A percentile compares a stretch with the other conserved stretches of the same genome.
Conservation (phyloP, 2,113 vertebrate genomes). For the Phoxinus phoxinus region DNA sequence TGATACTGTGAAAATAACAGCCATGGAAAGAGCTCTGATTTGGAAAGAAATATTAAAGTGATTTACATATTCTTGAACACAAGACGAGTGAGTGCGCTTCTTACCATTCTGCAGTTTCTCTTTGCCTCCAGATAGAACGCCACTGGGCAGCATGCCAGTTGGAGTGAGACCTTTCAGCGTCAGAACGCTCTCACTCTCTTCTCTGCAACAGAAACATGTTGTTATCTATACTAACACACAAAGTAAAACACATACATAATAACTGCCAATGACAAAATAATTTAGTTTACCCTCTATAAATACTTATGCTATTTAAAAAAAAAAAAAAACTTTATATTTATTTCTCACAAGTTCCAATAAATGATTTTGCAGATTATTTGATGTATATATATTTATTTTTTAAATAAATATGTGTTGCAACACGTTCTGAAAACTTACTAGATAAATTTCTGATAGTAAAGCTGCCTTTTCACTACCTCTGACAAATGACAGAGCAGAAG, state of each 20-base stretch:
- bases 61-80: conserved; percentile 2
- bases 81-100: conserved; percentile 57
- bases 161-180: conserved; percentile 97
- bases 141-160: conserved; percentile 97
- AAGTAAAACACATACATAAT: background rate
- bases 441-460: background rate
- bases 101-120: conserved; percentile 98
- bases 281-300: background rate
- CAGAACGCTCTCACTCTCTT: conserved; percentile 98
- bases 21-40: background rate
- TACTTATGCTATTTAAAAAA: no score
- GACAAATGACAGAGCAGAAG: background rate
- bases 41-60: background rate
- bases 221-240: background rate
- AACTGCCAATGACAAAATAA: background rate
- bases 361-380: background rate
- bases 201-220: conserved; percentile 74
- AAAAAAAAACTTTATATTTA: background rate
- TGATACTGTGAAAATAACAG: background rate
- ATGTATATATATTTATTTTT: no score
- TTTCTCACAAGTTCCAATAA: background rate
- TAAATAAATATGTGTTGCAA: background rate
- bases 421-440: background rate
- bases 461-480: background rate
- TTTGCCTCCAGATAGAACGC: conserved; percentile 95